phyloP scores from a whole-genome alignment of 2,797 vertebrate species.

The Craterocephalus amniculus region DNA sequence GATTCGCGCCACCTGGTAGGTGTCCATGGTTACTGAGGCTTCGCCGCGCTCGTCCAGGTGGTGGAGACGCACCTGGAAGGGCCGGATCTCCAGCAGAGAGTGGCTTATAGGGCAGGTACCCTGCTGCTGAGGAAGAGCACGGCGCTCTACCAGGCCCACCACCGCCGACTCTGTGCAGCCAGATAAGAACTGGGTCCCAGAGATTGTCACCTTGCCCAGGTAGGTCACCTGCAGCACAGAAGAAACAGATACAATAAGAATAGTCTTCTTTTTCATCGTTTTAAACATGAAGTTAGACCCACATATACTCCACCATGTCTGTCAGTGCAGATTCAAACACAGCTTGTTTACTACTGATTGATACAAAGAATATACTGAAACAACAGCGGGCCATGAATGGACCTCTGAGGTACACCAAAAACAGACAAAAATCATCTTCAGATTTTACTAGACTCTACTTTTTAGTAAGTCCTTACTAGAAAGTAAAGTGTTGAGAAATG shows the following conservation, averaged over 20 bases:
- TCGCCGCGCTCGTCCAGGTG: slow-evolving; percentile 92
- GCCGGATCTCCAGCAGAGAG: slow-evolving; percentile 94
- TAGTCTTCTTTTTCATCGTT: neutral
- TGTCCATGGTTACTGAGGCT: slow-evolving; percentile 94
- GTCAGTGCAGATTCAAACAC: neutral
- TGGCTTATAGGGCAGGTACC: slow-evolving; percentile 77
- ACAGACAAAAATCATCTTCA: neutral
- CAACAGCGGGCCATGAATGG: neutral
- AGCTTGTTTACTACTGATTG: neutral
- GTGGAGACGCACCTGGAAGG: slow-evolving; percentile 97
- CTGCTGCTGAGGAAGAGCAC: slow-evolving; percentile 84
- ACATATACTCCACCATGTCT: neutral
- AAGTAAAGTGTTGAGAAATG: neutral
- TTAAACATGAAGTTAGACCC: neutral
- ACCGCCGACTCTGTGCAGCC: slow-evolving; percentile 98
- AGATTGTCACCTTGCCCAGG: slow-evolving; percentile 94
- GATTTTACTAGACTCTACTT: neutral
- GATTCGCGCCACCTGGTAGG: slow-evolving; percentile 98
- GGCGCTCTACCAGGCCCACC: slow-evolving; percentile 91
- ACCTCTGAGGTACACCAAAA: slow-evolving; percentile 23
- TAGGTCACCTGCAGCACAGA: slow-evolving; percentile 89
- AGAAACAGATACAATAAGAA: slow-evolving; percentile 26
- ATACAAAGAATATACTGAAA: neutral
- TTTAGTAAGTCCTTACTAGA: neutral
- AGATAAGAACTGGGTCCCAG: slow-evolving; percentile 93